Percentiles rank a stretch among this genome's conserved stretches.
Conservation (phyloP, 2,888 invertebrate genomes). For the Ariolimax columbianus region DNA sequence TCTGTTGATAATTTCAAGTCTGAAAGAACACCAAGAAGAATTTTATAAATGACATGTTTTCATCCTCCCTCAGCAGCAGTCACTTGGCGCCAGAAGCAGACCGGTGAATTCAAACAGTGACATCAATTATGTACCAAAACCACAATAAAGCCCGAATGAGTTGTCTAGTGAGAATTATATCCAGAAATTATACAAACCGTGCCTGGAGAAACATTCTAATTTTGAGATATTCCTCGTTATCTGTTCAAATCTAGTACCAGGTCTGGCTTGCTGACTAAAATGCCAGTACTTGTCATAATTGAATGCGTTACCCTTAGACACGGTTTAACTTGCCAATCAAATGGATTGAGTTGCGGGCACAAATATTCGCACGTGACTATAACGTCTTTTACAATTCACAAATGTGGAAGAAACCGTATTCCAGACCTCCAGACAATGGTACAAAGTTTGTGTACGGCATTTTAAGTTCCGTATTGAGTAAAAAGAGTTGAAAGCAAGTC, state of each 20-base stretch:
- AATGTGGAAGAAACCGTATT: no score
- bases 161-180: background rate
- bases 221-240: background rate
- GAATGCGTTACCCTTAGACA: background rate
- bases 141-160: background rate
- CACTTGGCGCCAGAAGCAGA: background rate
- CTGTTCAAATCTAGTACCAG: background rate
- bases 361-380: background rate
- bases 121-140: background rate
- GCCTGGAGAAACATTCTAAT: background rate
- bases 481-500: no score
- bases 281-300: background rate
- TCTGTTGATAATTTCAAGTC: no score
- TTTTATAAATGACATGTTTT: no score
- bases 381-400: no score
- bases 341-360: background rate
- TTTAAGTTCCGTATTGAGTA: no score
- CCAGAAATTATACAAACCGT: background rate
- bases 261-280: background rate
- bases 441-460: no score
- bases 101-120: background rate
- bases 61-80: background rate
- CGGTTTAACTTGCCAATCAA: background rate
- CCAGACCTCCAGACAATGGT: no score
- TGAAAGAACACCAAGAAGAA: no score